A percentile compares a stretch with the other conserved stretches of the same genome.
Evolutionary conservation across 2,113 vertebrate species (phyloP).

Genomic region (Ifrita kowaldi): DNA sequence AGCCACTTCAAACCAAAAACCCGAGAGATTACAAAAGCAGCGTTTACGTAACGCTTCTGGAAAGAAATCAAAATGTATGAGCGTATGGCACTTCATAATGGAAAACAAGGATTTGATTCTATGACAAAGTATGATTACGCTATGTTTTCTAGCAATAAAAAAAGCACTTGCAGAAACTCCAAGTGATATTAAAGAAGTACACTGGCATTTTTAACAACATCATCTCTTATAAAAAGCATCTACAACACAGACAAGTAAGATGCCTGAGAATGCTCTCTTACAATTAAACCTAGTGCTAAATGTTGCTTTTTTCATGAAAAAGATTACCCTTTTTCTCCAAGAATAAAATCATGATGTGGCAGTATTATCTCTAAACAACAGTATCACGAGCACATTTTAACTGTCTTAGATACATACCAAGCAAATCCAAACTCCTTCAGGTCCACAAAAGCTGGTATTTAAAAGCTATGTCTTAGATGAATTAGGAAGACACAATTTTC

Average conservation of each 20-base stretch:
- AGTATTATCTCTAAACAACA: neutral
- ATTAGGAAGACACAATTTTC: neutral
- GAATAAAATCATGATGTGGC: neutral
- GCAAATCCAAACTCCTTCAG: neutral
- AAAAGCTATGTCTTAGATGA: neutral
- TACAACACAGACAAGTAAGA: neutral
- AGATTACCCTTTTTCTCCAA: neutral
- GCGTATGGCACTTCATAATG: neutral
- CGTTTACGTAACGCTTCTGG: fast-evolving
- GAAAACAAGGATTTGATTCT: neutral
- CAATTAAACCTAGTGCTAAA: neutral
- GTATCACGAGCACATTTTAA: neutral
- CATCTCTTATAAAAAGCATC: neutral
- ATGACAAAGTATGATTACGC: neutral
- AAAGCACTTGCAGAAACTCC: neutral
- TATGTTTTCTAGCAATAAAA: neutral
- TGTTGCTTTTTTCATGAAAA: neutral
- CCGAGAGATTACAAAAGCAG: neutral
- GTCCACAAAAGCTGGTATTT: neutral
- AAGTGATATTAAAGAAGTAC: neutral
- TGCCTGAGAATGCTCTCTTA: neutral
- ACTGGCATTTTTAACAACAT: neutral
- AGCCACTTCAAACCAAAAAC: neutral
- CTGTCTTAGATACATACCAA: neutral
- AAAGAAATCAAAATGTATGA: neutral